Base-by-base conservation (phyloP, 2,888 invertebrate species). In the Drosophila anceps region DNA sequence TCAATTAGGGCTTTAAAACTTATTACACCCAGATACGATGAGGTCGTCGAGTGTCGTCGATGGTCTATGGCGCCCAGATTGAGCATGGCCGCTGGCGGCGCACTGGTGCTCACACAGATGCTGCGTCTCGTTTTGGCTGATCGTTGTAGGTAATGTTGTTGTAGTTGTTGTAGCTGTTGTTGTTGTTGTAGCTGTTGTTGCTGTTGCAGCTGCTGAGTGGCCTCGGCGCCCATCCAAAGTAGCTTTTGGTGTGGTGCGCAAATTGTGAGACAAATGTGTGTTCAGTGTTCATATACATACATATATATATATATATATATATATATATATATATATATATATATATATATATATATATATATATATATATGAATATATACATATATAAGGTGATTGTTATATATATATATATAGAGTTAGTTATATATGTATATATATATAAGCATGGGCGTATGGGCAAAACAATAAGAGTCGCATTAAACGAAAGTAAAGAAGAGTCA, bases 1-100 rank as follows among this genome's bases (percentile, higher is more conserved):
- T 43, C 73, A 80, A 66, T 61, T 31, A 64, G 60, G 76, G 58
- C 62, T 65, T 65, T 55, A 63, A 76, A 76, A 80, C 70, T 85
- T 87, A 90, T 93, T 93, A 93, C 93, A 91, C 93, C 92, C 91
- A 92, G 84, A 79, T 92, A 92, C 67, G 93, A 92, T 67, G 93
- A 92, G 85, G 92, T 89, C 77, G 93, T 92, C 75, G 93, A 93
- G 84, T 93, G 93, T 68, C 93, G 87, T 64, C 93, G 91, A 79
- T 90, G 84, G 70, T 84, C 87, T 60, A 71, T 74, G 70, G 76
- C 76, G 55, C 73, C 76, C 76, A 88, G 59, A 63, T 89, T 84
- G 54, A 90, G 76, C 66, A 81, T 81, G 43, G 91, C 81, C 63
- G 90, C 80, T 33, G 92, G 85, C 54, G 91, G 90, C 66, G 90